These are phyloP conservation scores for Thyatira batis DNA, from an alignment of 2,888 invertebrate genomes.

Conservation along the genomic window DNA sequence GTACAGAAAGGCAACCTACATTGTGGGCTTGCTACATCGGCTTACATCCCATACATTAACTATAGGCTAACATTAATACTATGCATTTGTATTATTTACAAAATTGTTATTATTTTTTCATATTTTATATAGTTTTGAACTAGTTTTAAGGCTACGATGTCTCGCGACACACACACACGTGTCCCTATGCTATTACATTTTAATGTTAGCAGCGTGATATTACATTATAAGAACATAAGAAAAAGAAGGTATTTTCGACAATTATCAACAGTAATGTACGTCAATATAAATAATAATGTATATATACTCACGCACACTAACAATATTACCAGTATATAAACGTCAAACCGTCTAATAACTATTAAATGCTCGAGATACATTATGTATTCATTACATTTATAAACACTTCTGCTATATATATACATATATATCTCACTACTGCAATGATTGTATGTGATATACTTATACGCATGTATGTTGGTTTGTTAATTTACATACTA, in stretches of 20 bases:
- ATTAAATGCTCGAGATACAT: conserved; percentile 77
- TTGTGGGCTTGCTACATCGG: conserved; percentile 57
- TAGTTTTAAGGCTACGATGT: conserved; percentile 81
- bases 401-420: conserved; percentile 53
- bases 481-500: conserved; percentile 28
- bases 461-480: conserved; percentile 26
- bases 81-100: conserved; percentile 72
- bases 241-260: conserved; percentile 1
- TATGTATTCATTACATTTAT: conserved; percentile 60
- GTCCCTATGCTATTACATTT: conserved; percentile 51
- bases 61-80: conserved; percentile 70
- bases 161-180: conserved; percentile 69
- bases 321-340: conserved; percentile 57
- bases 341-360: conserved; percentile 58
- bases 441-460: conserved; percentile 49
- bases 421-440: conserved; percentile 59
- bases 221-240: conserved; percentile 8
- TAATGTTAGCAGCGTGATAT: conserved; percentile 61
- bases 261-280: background rate
- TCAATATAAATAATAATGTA: conserved; percentile 38
- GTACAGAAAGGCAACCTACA: conserved; percentile 44
- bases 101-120: conserved; percentile 56
- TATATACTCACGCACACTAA: conserved; percentile 67
- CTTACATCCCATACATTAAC: conserved; percentile 59
- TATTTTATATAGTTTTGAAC: conserved; percentile 78